Conservation (phyloP, 2,888 invertebrate genomes). For the Argyresthia albistria region DNA sequence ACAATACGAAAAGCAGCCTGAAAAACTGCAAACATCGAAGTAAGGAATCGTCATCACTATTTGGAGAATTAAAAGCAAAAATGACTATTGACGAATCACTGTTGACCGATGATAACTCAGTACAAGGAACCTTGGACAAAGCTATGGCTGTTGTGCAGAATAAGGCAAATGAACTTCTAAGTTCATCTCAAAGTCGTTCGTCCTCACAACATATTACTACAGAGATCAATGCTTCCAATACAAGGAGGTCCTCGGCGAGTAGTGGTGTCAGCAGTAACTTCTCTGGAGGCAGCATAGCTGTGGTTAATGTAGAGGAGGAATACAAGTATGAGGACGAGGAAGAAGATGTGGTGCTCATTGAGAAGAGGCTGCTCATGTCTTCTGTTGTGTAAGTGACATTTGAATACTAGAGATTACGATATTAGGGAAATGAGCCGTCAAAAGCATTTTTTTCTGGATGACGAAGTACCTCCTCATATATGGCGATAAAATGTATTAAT, state of each 20-base stretch:
- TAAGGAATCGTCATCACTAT: constrained; percentile 6
- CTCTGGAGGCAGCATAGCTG: constrained; percentile 53
- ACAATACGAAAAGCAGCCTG: constrained; percentile 44
- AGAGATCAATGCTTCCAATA: constrained; percentile 32
- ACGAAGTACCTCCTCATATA: too few species aligned
- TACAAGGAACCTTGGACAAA: constrained; percentile 32
- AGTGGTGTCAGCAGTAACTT: constrained; percentile 58
- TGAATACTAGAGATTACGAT: neutral
- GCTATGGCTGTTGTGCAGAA: constrained; percentile 50
- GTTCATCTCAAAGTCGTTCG: constrained; percentile 19
- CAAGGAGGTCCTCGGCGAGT: constrained; percentile 55
- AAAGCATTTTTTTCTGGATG: too few species aligned
- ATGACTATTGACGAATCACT: constrained; percentile 17
- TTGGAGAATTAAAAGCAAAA: neutral
- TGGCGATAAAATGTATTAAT: too few species aligned
- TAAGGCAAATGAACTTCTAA: constrained; percentile 51
- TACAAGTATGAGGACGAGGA: constrained; percentile 83
- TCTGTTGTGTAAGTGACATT: constrained; percentile 63
- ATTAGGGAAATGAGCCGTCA: too few species aligned
- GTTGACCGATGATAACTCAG: constrained; percentile 27
- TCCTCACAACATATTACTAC: constrained; percentile 8
- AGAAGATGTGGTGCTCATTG: constrained; percentile 79
- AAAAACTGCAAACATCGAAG: constrained; percentile 23
- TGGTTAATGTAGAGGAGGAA: constrained; percentile 77
- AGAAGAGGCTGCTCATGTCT: constrained; percentile 72